Conservation (phyloP, 1,140 invertebrate species). For the Drosophila mayri region DNA sequence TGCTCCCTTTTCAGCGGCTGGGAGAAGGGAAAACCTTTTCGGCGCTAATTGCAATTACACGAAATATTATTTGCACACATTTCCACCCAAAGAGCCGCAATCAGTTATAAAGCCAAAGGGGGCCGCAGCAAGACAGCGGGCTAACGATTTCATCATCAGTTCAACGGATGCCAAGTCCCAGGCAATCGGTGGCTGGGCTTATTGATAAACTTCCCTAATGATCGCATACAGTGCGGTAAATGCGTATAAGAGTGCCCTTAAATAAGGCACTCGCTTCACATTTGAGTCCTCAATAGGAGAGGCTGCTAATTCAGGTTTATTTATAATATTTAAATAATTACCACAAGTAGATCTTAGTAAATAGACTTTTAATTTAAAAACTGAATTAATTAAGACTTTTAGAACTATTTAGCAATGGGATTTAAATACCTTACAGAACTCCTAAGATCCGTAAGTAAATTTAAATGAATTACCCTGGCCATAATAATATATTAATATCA, state of each 20-base stretch:
- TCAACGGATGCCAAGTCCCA: slow-evolving; percentile 2
- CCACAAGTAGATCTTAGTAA: background rate
- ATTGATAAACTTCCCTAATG: slow-evolving; percentile 5
- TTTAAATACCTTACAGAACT: background rate
- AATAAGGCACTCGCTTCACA: background rate
- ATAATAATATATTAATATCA: no score
- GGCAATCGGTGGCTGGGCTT: background rate
- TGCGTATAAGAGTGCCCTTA: background rate
- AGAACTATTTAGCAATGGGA: no score
- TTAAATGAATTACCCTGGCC: no score
- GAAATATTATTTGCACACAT: slow-evolving; percentile 73
- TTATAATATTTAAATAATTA: background rate
- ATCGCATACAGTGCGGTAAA: slow-evolving; percentile 12
- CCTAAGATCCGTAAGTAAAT: no score
- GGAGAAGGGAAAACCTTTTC: slow-evolving; percentile 45
- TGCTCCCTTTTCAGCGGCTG: slow-evolving; percentile 6
- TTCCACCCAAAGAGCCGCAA: slow-evolving; percentile 33
- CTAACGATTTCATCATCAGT: slow-evolving; percentile 13
- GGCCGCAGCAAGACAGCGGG: no score
- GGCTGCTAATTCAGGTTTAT: background rate
- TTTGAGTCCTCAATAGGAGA: no score
- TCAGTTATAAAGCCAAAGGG: slow-evolving; percentile 32
- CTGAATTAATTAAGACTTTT: background rate
- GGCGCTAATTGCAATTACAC: slow-evolving; percentile 71
- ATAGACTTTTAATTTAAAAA: no score